Evolutionary conservation across 1,140 invertebrate species (phyloP), one percentile per base, ranked within the genome.

Genomic region (Melipona quadrifasciata): DNA sequence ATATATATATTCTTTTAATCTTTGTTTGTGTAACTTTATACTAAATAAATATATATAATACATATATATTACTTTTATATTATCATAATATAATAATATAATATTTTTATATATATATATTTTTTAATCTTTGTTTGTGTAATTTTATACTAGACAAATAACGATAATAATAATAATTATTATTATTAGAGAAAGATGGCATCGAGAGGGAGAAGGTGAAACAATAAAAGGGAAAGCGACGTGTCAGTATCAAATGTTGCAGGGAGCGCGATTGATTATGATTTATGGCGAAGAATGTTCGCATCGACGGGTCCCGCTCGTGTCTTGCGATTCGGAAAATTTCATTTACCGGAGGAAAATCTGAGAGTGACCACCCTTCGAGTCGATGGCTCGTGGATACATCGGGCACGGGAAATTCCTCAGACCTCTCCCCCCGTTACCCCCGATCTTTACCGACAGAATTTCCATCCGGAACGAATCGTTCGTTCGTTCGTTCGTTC

Each of bases 281-380:
- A 92, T 92, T 92, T 92, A 92, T 90, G 84, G 78, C 39, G 64
- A 87, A 61, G 70, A 81, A 82, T 84, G 85, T 75, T 84, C 90
- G 86, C 85, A 64, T 85, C 76, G 86, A 31, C 76, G 87, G 87
- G 57, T 85, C 8, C 39, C 65, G 51, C 73, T 71, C 76, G 79
- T 80, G 87, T 86, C 86, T 88, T 79, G 86, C 90, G 91, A 92
- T 88, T 89, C 89, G 91, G 91, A 92, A 91, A 92, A 91, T 91
- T 89, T 87, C 53, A 87, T 91, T 90, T 87, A 82, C 67, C 58
- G 61, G n/a, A 80, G 71, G 39, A 58, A 89, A 88, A 86, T 83
- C 72, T 53, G 77, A 67, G 34, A 57, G 57, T 64, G 80, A 82
- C 55, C 67, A 57, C 6, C 39, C 39, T 47, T 47, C 39, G 8